A percentile compares a stretch with the other conserved stretches of the same genome.
These are phyloP conservation scores for Penaeus chinensis DNA, from an alignment of 1,140 invertebrate genomes.

Conservation along the genomic window DNA sequence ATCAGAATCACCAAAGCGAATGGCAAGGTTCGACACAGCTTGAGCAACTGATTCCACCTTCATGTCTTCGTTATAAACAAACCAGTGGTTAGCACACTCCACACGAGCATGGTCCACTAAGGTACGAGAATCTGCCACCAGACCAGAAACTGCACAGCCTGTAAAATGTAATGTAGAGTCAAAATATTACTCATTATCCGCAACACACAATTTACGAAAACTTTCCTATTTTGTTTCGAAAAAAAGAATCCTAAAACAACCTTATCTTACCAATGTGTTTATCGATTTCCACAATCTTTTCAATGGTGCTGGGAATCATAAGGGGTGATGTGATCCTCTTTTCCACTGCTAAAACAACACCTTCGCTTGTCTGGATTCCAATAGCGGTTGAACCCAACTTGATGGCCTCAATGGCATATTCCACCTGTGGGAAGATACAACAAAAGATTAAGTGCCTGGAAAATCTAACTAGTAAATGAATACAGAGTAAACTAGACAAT, in stretches of 20 bases:
- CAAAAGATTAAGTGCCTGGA: neutral
- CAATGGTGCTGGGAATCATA: constrained; percentile 96
- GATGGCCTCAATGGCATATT: constrained; percentile 99
- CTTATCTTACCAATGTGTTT: constrained; percentile 84
- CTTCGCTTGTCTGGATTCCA: constrained; percentile 95
- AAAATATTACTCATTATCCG: no score
- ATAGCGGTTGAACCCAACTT: constrained; percentile 99
- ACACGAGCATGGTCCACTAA: constrained; percentile 94
- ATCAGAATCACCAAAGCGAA: constrained; percentile 98
- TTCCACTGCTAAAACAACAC: constrained; percentile 95
- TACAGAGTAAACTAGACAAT: neutral
- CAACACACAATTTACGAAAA: no score
- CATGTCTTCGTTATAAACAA: constrained; percentile 63
- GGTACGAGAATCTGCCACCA: constrained; percentile 98
- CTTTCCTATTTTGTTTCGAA: no score
- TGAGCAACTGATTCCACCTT: constrained; percentile 91
- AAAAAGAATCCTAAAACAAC: no score
- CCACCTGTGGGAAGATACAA: constrained; percentile 74
- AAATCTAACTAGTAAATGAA: neutral
- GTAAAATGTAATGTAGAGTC: constrained; percentile 6
- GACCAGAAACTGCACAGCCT: constrained; percentile 95
- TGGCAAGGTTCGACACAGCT: constrained; percentile 97
- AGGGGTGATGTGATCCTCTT: constrained; percentile 96
- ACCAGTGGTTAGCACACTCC: constrained; percentile 75
- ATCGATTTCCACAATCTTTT: constrained; percentile 92